Conservation (phyloP, 1,140 invertebrate species). For the Monochamus saltuarius region DNA sequence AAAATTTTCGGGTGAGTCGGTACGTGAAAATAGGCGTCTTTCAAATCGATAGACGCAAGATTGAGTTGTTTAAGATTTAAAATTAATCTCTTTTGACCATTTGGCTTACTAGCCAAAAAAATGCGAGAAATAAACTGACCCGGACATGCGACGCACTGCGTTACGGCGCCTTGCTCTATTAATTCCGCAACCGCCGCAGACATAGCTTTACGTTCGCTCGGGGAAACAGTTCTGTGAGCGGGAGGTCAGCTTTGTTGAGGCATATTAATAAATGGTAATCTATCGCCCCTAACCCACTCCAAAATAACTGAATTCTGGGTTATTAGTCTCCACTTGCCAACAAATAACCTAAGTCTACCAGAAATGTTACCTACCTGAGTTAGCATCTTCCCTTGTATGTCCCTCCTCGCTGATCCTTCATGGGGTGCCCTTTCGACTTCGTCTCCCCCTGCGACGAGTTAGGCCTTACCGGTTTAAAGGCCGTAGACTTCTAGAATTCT, state of each 20-base stretch:
- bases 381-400: background rate
- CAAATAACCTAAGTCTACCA: slow-evolving; percentile 1
- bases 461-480: background rate
- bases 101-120: slow-evolving; percentile 30
- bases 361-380: background rate
- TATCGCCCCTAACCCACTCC: background rate
- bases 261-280: slow-evolving; percentile 6
- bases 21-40: slow-evolving; percentile 30
- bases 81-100: slow-evolving; percentile 34
- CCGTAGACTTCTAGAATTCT: too few relatives aligned
- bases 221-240: too few relatives aligned
- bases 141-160: background rate
- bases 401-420: background rate
- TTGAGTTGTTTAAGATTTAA: slow-evolving; percentile 38
- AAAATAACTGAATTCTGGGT: slow-evolving; percentile 2
- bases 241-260: background rate
- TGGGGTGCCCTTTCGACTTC: too few relatives aligned
- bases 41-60: slow-evolving; percentile 31
- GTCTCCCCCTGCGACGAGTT: background rate
- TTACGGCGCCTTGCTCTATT: background rate
- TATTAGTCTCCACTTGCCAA: slow-evolving; percentile 7
- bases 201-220: background rate
- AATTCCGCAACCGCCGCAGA: background rate
- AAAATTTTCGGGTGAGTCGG: slow-evolving; percentile 32
- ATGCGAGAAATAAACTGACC: slow-evolving; percentile 31